Evolutionary conservation across 2,113 vertebrate species (phyloP), one percentile per base, ranked within the genome.

Genomic region (Cyanoderma ruficeps): DNA sequence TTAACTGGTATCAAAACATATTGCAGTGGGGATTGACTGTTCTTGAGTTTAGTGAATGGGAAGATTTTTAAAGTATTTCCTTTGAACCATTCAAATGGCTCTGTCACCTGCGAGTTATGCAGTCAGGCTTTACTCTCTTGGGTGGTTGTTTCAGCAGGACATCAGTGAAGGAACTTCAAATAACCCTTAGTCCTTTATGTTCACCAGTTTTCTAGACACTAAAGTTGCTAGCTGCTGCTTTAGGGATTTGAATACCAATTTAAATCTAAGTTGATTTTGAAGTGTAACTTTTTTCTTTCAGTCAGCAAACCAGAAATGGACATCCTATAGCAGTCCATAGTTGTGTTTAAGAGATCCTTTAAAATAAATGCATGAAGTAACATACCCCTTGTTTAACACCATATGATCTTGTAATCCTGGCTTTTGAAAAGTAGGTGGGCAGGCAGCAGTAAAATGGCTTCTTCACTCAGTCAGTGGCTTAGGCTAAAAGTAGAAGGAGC

Each of bases 331-430:
- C 27, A 65, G 42, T 56, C 31, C 4, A 2, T 61, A 75, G n/a
- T 9, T 82, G 46, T 57, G 22, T 91, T 82, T 65, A 47, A 83
- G 91, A 60, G 46, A 49, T 57, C n/a, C 18, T 72, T 91, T 57
- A 69, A 91, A 87, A 82, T 61, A 57, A 88, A 35, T 55, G 42
- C 52, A 31, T 4, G 0, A 74, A 85, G 33, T 85, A 81, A 79
- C 69, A 74, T 52, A 46, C 52, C 44, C 93, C 83, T 98, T 98
- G 94, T 97, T 96, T 95, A 97, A 96, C 85, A 94, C 90, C 86
- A 23, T 97, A 95, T 98, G 98, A 98, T 98, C 97, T 98, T 39
- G 59, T 98, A 97, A 98, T 98, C 97, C 88, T 74, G 71, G 25
- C 19, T 96, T 79, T 65, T 77, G 83, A 83, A 92, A 68, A 41